Conservation (phyloP, 1,140 invertebrate genomes). For the Aphidius gifuensis region DNA sequence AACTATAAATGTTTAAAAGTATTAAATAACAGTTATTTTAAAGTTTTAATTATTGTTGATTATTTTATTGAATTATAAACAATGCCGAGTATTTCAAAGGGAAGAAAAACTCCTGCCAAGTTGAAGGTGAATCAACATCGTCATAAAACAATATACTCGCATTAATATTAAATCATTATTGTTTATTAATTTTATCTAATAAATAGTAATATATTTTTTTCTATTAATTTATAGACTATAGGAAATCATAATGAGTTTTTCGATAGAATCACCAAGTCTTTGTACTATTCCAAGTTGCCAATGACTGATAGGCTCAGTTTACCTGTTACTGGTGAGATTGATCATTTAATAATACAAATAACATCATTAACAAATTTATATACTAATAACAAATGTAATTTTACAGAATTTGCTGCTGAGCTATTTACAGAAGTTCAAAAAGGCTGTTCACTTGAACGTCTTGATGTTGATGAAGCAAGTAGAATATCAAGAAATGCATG, state of each 20-base stretch:
- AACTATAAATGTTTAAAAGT: too few relatives aligned
- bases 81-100: conserved; percentile 43
- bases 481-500: conserved; percentile 74
- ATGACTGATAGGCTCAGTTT: conserved; percentile 70
- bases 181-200: neutral
- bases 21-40: too few relatives aligned
- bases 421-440: conserved; percentile 71
- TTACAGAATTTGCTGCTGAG: conserved; percentile 78
- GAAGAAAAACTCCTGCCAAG: conserved; percentile 35
- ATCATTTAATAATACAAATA: conserved; percentile 19
- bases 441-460: conserved; percentile 69
- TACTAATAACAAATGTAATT: conserved; percentile 20
- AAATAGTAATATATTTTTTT: conserved; percentile 13
- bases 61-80: too few relatives aligned
- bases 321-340: conserved; percentile 70
- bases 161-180: neutral
- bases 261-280: conserved; percentile 75
- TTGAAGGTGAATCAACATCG: conserved; percentile 35
- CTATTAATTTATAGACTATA: conserved; percentile 56
- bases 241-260: conserved; percentile 71
- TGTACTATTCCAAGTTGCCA: conserved; percentile 80
- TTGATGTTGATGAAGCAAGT: conserved; percentile 77
- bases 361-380: conserved; percentile 10
- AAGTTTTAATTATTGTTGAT: too few relatives aligned
- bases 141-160: neutral